Conservation (phyloP, 2,888 invertebrate species). For the Drosophila barbarae region DNA sequence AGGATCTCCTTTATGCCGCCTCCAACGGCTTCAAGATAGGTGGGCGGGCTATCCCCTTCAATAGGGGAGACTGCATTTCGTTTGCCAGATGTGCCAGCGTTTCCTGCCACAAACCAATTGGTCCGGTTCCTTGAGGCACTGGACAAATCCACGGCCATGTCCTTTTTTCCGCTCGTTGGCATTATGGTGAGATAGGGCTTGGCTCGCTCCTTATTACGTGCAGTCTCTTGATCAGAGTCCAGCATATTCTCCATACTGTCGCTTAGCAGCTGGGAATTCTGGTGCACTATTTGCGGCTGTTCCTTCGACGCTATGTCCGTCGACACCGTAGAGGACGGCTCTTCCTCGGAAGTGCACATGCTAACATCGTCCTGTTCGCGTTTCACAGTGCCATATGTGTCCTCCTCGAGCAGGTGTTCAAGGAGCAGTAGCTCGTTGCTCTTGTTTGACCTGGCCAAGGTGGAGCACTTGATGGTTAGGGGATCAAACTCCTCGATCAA, state of each 20-base stretch:
- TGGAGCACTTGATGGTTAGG: slow-evolving; percentile 66
- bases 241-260: slow-evolving; percentile 77
- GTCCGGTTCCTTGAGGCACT: slow-evolving; percentile 71
- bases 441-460: slow-evolving; percentile 75
- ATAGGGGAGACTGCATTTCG: slow-evolving; percentile 33
- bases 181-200: slow-evolving; percentile 64
- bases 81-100: not conserved
- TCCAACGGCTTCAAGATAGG: slow-evolving; percentile 78
- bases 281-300: slow-evolving; percentile 75
- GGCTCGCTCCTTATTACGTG: slow-evolving; percentile 42
- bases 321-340: slow-evolving; percentile 33
- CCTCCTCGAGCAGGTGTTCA: slow-evolving; percentile 85
- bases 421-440: slow-evolving; percentile 84
- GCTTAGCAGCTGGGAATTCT: slow-evolving; percentile 74
- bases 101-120: slow-evolving; percentile 76
- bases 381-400: slow-evolving; percentile 84
- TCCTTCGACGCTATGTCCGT: not conserved
- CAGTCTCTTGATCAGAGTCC: slow-evolving; percentile 42
- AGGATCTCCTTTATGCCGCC: slow-evolving; percentile 24
- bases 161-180: slow-evolving; percentile 48
- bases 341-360: slow-evolving; percentile 80
- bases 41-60: slow-evolving; percentile 77
- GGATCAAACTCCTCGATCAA: slow-evolving; percentile 89
- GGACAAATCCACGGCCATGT: slow-evolving; percentile 60
- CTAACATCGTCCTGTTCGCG: slow-evolving; percentile 79